These are phyloP conservation scores for Tichodroma muraria DNA, from an alignment of 2,113 vertebrate genomes.

Conservation along the genomic window DNA sequence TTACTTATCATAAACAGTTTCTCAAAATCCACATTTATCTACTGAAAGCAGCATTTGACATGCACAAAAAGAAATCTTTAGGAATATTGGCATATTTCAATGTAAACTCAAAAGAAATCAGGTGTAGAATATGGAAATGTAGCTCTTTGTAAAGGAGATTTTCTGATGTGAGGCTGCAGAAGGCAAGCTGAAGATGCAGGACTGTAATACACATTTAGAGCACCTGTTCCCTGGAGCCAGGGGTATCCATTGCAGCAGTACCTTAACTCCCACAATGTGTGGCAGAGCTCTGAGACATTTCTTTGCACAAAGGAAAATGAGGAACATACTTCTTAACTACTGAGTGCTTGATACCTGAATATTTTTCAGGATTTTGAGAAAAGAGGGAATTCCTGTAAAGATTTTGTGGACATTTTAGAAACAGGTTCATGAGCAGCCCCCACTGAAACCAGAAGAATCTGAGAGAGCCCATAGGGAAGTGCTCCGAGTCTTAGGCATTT, in stretches of 20 bases:
- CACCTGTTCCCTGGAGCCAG: background rate
- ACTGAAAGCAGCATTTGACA: background rate
- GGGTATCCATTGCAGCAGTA: background rate
- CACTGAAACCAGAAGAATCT: background rate
- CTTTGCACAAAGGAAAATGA: background rate
- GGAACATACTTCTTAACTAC: background rate
- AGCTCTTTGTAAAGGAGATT: background rate
- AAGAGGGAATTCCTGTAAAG: background rate
- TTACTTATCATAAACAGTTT: background rate
- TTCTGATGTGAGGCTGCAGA: background rate
- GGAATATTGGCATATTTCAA: background rate
- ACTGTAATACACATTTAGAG: background rate
- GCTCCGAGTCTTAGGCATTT: background rate
- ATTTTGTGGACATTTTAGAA: background rate
- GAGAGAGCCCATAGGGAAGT: background rate
- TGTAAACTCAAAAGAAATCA: background rate
- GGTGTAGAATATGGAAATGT: background rate
- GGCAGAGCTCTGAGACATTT: background rate
- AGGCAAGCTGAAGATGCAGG: background rate
- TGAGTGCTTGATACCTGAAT: background rate
- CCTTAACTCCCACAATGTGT: background rate
- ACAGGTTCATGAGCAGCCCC: background rate
- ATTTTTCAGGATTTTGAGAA: background rate
- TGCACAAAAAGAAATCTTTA: background rate
- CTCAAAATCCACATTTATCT: background rate